Percentiles rank a stretch among this genome's conserved stretches.
phyloP scores from a whole-genome alignment of 2,113 vertebrate species.

The Corythornis vintsioides region DNA sequence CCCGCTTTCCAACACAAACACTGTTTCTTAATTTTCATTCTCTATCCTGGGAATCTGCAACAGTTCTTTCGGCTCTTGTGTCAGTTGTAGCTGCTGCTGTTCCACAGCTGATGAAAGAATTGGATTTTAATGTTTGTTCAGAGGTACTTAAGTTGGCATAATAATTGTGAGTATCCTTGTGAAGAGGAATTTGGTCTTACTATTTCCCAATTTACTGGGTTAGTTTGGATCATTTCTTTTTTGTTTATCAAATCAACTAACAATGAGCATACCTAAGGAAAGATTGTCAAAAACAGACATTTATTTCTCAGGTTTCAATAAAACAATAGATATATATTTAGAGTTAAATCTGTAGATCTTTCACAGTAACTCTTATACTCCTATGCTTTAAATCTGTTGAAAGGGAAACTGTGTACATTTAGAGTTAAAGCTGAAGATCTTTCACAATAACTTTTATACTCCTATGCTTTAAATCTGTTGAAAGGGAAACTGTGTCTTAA shows the following conservation, averaged over 20 bases:
- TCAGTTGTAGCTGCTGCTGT: slow-evolving; percentile 30
- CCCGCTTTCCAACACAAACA: slow-evolving; percentile 59
- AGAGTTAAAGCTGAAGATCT: background rate
- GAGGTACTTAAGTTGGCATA: slow-evolving; percentile 18
- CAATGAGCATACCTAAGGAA: background rate
- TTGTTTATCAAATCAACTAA: background rate
- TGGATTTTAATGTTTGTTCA: slow-evolving; percentile 59
- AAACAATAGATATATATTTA: background rate
- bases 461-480: background rate
- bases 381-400: background rate
- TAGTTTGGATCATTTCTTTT: background rate
- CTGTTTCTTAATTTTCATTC: slow-evolving; percentile 55
- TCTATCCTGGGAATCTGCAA: slow-evolving; percentile 64
- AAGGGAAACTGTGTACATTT: background rate
- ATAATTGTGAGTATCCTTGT: slow-evolving; percentile 35
- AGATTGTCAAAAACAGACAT: background rate
- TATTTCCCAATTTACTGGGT: background rate
- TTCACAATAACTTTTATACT: background rate
- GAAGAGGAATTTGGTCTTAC: background rate
- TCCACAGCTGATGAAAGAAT: slow-evolving; percentile 58
- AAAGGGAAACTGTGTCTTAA: background rate
- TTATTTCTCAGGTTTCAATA: background rate
- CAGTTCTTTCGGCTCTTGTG: slow-evolving; percentile 45
- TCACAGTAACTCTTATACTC: background rate
- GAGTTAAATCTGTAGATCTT: background rate